Conservation (phyloP, 2,113 vertebrate species). For the Spilogale gracilis region DNA sequence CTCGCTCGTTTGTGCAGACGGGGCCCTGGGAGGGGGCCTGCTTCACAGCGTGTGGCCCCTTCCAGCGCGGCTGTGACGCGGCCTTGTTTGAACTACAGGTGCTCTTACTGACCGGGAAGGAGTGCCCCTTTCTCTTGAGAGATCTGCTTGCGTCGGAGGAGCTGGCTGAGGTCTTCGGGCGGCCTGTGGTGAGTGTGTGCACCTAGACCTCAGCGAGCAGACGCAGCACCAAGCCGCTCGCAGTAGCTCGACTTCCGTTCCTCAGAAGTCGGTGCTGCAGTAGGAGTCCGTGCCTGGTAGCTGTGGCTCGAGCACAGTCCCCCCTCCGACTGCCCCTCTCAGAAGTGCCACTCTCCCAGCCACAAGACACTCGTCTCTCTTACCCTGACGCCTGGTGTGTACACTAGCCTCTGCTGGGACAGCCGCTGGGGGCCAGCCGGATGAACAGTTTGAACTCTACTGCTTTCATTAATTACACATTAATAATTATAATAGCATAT, state of each 20-base stretch:
- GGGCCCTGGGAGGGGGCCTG: background rate
- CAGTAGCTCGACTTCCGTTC: accelerated
- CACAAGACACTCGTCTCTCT: background rate
- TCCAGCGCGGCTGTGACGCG: too few species aligned
- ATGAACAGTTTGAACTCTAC: accelerated
- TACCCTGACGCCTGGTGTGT: too few species aligned
- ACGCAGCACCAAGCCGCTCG: accelerated
- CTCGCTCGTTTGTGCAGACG: background rate
- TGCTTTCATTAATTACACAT: background rate
- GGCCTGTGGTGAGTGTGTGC: constrained; percentile 85
- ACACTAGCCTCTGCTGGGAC: too few species aligned
- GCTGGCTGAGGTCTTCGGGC: constrained; percentile 87
- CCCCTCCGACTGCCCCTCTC: background rate
- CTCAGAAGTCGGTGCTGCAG: accelerated
- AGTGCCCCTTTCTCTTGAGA: constrained; percentile 90
- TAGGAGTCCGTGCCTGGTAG: background rate
- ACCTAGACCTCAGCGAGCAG: background rate
- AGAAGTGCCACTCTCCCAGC: background rate
- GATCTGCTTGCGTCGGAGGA: constrained; percentile 88
- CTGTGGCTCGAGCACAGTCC: accelerated
- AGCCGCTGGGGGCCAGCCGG: background rate
- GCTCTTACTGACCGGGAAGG: constrained; percentile 86
- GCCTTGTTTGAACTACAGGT: constrained; percentile 83
- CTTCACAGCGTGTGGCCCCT: background rate
- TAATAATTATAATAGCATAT: background rate